These are phyloP conservation scores for Antheraea yamamai DNA, from an alignment of 2,888 invertebrate genomes.

Conservation along the genomic window DNA sequence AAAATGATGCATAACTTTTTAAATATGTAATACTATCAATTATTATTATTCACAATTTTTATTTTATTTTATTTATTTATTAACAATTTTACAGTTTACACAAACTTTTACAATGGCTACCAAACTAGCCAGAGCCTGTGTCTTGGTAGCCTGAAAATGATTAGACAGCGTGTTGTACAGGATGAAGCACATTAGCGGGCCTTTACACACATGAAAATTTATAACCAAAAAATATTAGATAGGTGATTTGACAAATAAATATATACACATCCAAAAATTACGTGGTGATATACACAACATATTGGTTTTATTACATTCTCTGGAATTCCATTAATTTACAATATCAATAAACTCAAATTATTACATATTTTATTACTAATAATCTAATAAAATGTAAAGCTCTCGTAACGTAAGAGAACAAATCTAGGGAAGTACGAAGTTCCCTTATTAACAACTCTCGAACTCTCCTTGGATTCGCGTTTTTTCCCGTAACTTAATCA, in stretches of 20 bases:
- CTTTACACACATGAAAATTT: too few species aligned
- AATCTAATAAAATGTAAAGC: slow-evolving; percentile 77
- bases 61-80: too few species aligned
- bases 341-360: slow-evolving; percentile 48
- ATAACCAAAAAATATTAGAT: too few species aligned
- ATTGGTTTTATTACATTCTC: background rate
- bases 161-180: too few species aligned
- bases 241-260: too few species aligned
- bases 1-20: background rate
- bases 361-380: slow-evolving; percentile 71
- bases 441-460: slow-evolving; percentile 75
- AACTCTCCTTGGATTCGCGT: slow-evolving; percentile 42
- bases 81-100: too few species aligned
- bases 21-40: background rate
- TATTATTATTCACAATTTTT: background rate
- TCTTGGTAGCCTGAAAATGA: too few species aligned
- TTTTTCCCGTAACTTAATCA: slow-evolving; percentile 41
- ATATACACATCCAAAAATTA: background rate
- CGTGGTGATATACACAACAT: background rate
- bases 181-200: too few species aligned
- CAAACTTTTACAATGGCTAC: too few species aligned
- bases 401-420: slow-evolving; percentile 56
- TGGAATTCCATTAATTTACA: slow-evolving; percentile 22
- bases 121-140: too few species aligned
- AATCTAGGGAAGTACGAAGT: slow-evolving; percentile 54